phyloP scores from a whole-genome alignment of 1,140 invertebrate genomes.

The Papilio dardanus region DNA sequence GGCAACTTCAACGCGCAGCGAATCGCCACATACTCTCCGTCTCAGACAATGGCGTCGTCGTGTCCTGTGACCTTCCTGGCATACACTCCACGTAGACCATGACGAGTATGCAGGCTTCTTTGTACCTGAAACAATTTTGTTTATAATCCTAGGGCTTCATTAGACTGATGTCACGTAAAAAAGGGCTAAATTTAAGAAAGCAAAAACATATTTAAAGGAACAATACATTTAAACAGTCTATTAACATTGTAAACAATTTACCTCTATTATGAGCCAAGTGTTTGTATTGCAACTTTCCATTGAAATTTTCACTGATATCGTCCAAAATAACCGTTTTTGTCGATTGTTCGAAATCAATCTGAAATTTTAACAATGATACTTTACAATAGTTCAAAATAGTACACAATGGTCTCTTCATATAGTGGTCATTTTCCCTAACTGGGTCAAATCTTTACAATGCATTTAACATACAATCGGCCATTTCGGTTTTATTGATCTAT shows the following conservation, averaged over 20 bases:
- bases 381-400: constrained; percentile 44
- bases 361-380: constrained; percentile 42
- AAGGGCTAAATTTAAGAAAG: no score
- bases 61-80: constrained; percentile 58
- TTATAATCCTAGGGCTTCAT: no score
- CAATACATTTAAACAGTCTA: constrained; percentile 15
- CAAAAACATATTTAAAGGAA: no score
- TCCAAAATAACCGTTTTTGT: constrained; percentile 36
- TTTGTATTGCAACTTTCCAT: constrained; percentile 37
- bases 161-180: no score
- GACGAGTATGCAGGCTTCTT: constrained; percentile 57
- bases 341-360: constrained; percentile 46
- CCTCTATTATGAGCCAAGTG: constrained; percentile 33
- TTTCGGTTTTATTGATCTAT: constrained; percentile 52
- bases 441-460: constrained; percentile 67
- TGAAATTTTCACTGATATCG: constrained; percentile 36
- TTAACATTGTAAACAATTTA: constrained; percentile 19
- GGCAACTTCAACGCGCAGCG: constrained; percentile 65
- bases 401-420: constrained; percentile 58
- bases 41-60: constrained; percentile 66
- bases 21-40: constrained; percentile 60
- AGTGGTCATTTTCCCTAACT: constrained; percentile 54
- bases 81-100: constrained; percentile 65
- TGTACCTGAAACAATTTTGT: constrained; percentile 51
- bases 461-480: constrained; percentile 60